Conservation (phyloP, 2,797 vertebrate species). For the Hirundo rustica region DNA sequence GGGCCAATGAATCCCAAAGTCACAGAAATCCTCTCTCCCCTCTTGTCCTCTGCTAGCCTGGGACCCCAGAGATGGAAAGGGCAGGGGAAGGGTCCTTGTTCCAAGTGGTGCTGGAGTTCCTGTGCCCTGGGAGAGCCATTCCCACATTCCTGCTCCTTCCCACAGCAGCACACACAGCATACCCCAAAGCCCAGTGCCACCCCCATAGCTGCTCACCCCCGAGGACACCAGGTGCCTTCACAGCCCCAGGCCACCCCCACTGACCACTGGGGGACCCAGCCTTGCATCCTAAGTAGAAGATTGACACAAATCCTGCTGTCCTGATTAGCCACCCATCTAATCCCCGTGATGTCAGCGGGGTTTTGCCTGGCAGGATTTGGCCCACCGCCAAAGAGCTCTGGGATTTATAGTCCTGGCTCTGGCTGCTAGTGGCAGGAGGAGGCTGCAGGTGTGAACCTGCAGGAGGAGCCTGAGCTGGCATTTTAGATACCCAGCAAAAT, state of each 20-base stretch:
- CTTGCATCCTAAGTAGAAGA: background rate
- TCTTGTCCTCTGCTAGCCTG: background rate
- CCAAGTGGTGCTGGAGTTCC: rapidly evolving
- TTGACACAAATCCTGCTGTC: background rate
- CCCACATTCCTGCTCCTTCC: background rate
- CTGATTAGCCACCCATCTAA: background rate
- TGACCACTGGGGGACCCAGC: background rate
- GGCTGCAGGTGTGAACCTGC: background rate
- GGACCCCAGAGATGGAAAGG: background rate
- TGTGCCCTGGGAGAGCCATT: rapidly evolving
- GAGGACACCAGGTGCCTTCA: rapidly evolving
- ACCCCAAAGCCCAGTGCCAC: background rate
- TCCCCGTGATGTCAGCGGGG: background rate
- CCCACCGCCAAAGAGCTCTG: background rate
- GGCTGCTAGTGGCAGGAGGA: background rate
- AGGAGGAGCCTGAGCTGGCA: background rate
- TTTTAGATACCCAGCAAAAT: background rate
- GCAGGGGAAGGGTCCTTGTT: background rate
- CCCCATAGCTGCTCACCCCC: rapidly evolving
- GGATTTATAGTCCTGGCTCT: background rate
- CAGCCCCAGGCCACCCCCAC: background rate
- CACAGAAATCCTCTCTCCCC: background rate
- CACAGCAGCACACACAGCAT: rapidly evolving
- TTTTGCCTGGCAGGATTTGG: slow-evolving; percentile 7
- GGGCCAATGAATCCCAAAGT: background rate